Base-by-base conservation (phyloP, 2,888 invertebrate species). In the Stenurella melanura region DNA sequence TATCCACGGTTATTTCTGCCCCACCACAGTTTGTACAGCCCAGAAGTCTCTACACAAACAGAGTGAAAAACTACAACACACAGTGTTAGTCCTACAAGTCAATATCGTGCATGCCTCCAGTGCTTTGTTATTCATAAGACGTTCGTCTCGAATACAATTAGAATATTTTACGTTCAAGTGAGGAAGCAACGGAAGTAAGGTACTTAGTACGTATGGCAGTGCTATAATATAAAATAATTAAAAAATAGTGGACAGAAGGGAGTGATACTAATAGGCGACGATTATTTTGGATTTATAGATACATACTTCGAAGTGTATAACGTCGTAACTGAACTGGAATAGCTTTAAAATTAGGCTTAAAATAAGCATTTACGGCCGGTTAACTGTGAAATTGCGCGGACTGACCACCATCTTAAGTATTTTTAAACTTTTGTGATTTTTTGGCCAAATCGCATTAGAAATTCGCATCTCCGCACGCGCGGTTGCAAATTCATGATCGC, bases 101-200 rank as follows among this genome's bases (percentile, higher is more conserved):
- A 54, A 67, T 60, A 75, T 70, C 61, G 61, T 54, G 63, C 30
- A 60, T 61, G 70, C 66, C 75, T 70, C 71, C 58, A 17, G 63
- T 21, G 10, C 70, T 64, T 66, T 15, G 73, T 70, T 76, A 81
- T 81, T 81, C 81, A 72, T 19, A 12, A 34, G 66, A 66, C 81
- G 79, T 81, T 21, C 64, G 58, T 73, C 75, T 81, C 73, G 75
- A 78, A 77, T 75, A 76, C 79, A 75, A 81, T 79, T 81, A 81
- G 81, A 81, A 79, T 81, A 81, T 75, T 73, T 80, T 81, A 81
- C 79, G 78, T 78, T 73, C 79, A 77, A 75, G 78, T 75, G 72
- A 78, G 81, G 73, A 76, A 74, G 61, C 76, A 81, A 78, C 79
- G 81, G 81, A 81, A 81, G 78, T 78, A 76, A 73, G 73, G 72